Base-by-base conservation (phyloP, 2,797 vertebrate species). In the Pyrocephalus nanus region DNA sequence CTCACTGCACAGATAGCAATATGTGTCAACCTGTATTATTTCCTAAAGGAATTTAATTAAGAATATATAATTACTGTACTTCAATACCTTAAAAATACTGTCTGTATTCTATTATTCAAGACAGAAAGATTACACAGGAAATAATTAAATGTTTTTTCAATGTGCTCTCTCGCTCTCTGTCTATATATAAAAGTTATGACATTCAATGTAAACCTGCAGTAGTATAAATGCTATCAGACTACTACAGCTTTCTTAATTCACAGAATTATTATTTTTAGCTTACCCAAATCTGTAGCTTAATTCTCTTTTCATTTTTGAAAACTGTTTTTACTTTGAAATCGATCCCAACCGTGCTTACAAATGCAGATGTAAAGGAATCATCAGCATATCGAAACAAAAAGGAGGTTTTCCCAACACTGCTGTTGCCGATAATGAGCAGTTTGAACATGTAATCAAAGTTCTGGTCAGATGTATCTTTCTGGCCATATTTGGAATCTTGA, bases 391-490 rank as follows among this genome's bases (percentile, higher is more conserved):
- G 99, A 97, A 99, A 99, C 72, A 99, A 98, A 97, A 99, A 99
- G 12, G 99, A 99, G 2, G 99, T 99, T 96, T 99, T 99, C 32
- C 99, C 99, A 86, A 99, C 99, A 26, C 99, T 99, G 98, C 99
- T 99, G 97, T 99, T 99, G 93, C 99, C 99, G 1, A 99, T 99
- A 97, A 99, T 99, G 89, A 99, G 98, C 94, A 99, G 96, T 93
- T 99, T 99, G 96, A 99, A 99, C 99, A 99, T 99, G 97, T 99
- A 99, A 98, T 99, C 99, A 86, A 99, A 99, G 98, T 99, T 99
- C 97, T 99, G 99, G 96, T 99, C 99, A 25, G 99, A 99, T 57
- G 98, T 98, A 91, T 99, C 99, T 96, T 99, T 99, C 96, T 99
- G 99, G 94, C 98, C 98, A 88, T 97, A 97, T 97, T 98, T 98